Base-by-base conservation (phyloP, 1,140 invertebrate species). In the Zeugodacus cucurbitae region DNA sequence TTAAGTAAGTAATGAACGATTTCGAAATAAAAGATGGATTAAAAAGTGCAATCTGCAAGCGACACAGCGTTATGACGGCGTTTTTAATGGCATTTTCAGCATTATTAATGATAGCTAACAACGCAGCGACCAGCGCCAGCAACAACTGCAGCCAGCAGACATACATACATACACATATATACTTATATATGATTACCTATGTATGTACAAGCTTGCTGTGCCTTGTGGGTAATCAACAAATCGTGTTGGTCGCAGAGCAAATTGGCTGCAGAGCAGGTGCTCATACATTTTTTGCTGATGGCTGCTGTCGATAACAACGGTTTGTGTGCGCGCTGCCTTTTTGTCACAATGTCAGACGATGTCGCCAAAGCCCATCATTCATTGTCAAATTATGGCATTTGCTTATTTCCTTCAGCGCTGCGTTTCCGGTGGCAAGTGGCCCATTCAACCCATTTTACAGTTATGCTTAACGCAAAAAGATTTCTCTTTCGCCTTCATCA, bases 381-480 rank as follows among this genome's bases (percentile, higher is more conserved):
- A 74, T 74, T 74, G 70, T 74, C 70, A 74, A 74, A 74, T 74
- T 74, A 74, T 74, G 70, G 10, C 70, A 74, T 74, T 74, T 34
- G 70, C 22, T 44, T 74, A 74, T 74, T 74, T 74, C 34, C 70
- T 41, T 41, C 32, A 41, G 7, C n/a, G 32, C 34, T 74, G 20
- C 34, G 70, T 2, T 41, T 74, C 70, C 70, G 70, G 70, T 74
- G 70, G 70, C 70, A 34, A 41, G 22, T 22, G 20, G n/a, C 70
- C 26, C 7, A 44, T 37, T 74, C 29, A 74, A 26, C 32, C 17
- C 32, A 74, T 41, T 22, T 44, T 41, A 11, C n/a, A 22, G 8
- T 74, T 41, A 20, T 74, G 32, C 20, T 44, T 5, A 41, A 44
- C 37, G 8, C n/a, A 67, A 11, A 62, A 26, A 26, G n/a, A 67